Percentiles rank a stretch among this genome's conserved stretches.
Evolutionary conservation across 2,797 vertebrate species (phyloP).

Genomic region (Bradypodion ventrale): DNA sequence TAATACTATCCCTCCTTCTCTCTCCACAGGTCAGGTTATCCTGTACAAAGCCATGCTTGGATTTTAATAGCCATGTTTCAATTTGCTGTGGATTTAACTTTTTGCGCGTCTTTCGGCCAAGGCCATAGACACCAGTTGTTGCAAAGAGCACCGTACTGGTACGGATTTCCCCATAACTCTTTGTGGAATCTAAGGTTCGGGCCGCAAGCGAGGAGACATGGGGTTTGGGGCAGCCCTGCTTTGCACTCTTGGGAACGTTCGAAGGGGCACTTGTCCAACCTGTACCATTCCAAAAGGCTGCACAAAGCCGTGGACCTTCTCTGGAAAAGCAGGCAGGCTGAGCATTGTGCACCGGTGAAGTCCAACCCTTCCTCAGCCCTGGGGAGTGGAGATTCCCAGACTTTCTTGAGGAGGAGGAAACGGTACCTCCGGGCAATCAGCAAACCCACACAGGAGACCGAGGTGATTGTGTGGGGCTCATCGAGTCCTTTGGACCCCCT

Average conservation of each 20-base stretch:
- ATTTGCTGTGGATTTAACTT: conserved; percentile 76
- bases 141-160: conserved; percentile 58
- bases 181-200: conserved; percentile 67
- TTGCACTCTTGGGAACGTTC: conserved; percentile 48
- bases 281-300: conserved; percentile 55
- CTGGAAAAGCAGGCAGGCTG: conserved; percentile 50
- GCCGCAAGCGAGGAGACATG: conserved; percentile 53
- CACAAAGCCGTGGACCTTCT: conserved; percentile 60
- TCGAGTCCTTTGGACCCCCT: conserved; percentile 76
- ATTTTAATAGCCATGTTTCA: conserved; percentile 82
- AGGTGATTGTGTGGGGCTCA: conserved; percentile 81
- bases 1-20: neutral
- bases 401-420: conserved; percentile 54
- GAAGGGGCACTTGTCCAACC: conserved; percentile 34
- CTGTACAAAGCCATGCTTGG: conserved; percentile 80
- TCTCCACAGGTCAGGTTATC: conserved; percentile 75
- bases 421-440: conserved; percentile 63
- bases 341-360: conserved; percentile 35
- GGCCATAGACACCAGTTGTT: conserved; percentile 61
- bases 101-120: conserved; percentile 71
- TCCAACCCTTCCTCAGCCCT: conserved; percentile 30
- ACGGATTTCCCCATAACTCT: conserved; percentile 60
- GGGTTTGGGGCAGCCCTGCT: conserved; percentile 60
- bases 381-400: conserved; percentile 42
- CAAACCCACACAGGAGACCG: conserved; percentile 68